These are phyloP conservation scores for Lottia scabra DNA, from an alignment of 2,888 invertebrate species.

Conservation along the genomic window DNA sequence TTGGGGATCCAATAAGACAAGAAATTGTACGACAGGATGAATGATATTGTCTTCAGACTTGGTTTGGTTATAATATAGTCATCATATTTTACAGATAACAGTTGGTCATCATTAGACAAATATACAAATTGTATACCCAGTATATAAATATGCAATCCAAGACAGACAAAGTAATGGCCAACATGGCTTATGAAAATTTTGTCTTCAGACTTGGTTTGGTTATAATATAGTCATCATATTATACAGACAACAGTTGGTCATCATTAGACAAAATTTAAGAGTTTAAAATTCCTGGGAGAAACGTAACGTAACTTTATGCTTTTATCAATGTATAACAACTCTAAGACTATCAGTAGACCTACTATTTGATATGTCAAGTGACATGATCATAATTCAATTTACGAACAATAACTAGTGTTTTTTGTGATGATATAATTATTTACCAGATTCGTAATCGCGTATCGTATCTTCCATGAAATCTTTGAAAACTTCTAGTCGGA, in stretches of 20 bases:
- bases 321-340: no score
- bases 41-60: background rate
- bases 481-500: constrained; percentile 92
- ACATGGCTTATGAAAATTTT: background rate
- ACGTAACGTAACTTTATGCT: no score
- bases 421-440: constrained; percentile 29
- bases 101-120: background rate
- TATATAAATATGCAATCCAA: no score
- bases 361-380: no score
- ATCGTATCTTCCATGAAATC: constrained; percentile 96
- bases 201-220: constrained; percentile 4
- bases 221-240: background rate
- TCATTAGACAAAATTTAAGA: background rate
- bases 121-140: no score
- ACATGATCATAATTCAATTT: no score
- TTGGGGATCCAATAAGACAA: no score
- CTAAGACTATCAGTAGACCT: no score
- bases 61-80: background rate
- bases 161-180: no score
- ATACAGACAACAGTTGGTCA: background rate
- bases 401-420: no score
- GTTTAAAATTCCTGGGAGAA: no score
- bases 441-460: constrained; percentile 88
- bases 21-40: no score
- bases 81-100: background rate